phyloP scores from a whole-genome alignment of 2,113 vertebrate species.

The Athene cunicularia region DNA sequence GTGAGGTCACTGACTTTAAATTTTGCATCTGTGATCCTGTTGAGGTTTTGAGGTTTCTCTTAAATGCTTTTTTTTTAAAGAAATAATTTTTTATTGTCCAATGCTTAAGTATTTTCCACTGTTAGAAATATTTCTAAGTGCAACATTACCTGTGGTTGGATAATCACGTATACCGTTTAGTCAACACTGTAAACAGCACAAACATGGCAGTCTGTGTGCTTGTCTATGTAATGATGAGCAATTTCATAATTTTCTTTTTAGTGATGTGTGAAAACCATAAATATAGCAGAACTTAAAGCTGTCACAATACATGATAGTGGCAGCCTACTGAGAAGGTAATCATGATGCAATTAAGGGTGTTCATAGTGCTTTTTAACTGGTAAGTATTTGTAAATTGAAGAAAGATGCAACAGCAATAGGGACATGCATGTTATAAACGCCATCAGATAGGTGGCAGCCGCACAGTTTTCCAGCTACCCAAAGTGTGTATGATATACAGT shows the following conservation, averaged over 20 bases:
- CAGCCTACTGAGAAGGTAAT: slow-evolving; percentile 47
- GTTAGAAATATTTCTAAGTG: neutral
- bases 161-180: neutral
- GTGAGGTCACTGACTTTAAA: neutral
- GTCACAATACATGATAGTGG: slow-evolving; percentile 12
- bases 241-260: slow-evolving; percentile 19
- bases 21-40: neutral
- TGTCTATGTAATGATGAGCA: neutral
- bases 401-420: slow-evolving; percentile 34
- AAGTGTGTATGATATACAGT: neutral
- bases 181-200: neutral
- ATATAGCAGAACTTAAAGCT: slow-evolving; percentile 22
- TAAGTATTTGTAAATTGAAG: slow-evolving; percentile 61
- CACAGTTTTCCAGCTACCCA: neutral
- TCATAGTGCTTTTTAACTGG: slow-evolving; percentile 31
- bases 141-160: neutral
- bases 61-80: neutral
- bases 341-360: slow-evolving; percentile 29
- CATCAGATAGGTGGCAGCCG: neutral
- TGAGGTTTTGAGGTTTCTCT: slow-evolving; percentile 47
- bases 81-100: slow-evolving; percentile 28
- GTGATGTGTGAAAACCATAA: slow-evolving; percentile 18
- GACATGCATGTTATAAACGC: slow-evolving; percentile 13
- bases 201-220: neutral
- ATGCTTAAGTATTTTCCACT: neutral